Base-by-base conservation (phyloP, 2,113 vertebrate genomes). In the Podiceps cristatus region DNA sequence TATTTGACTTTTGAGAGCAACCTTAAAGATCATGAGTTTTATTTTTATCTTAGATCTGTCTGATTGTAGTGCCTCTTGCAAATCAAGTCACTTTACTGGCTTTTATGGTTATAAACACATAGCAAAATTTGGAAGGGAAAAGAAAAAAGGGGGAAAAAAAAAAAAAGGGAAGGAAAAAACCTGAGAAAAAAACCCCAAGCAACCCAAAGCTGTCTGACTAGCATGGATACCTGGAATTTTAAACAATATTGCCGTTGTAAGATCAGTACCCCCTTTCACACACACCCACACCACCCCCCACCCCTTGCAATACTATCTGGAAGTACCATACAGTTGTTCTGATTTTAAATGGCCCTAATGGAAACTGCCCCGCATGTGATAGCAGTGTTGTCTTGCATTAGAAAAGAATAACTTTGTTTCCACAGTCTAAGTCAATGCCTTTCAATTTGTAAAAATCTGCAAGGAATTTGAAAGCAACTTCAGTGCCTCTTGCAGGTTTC, bases 21-120 rank as follows among this genome's bases (percentile, higher is more conserved):
- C 94, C 83, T 92, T 89, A 24, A 4, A 90, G 94, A 80, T 95
- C 92, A 96, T 89, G 86, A 94, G 92, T 49, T 93, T 97, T 97
- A 94, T 91, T 96, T 97, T 97, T 97, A 85, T 88, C 95, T 91
- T 72, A 44, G 71, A 37, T 91, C 56, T 71, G 67, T 67, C 86
- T 97, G 86, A 92, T 93, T 92, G 76, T 91, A 92, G 92, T 91
- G 92, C 76, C 44, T 93, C 63, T 90, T 2, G 2, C 72, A 89
- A 81, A 95, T 93, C 42, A 77, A 93, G 79, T 66, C 71, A 62
- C 79, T 95, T 81, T 91, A 67, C 76, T 84, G 89, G 69, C 64
- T 95, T 90, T 82, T 93, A 9, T 78, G 66, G 8, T 81, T 97
- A 84, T 92, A 94, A 91, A 96, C 79, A 35, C 18, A 49, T 19